Evolutionary conservation across 2,888 invertebrate genomes (phyloP).

Genomic region (Philhelius pedissequus): DNA sequence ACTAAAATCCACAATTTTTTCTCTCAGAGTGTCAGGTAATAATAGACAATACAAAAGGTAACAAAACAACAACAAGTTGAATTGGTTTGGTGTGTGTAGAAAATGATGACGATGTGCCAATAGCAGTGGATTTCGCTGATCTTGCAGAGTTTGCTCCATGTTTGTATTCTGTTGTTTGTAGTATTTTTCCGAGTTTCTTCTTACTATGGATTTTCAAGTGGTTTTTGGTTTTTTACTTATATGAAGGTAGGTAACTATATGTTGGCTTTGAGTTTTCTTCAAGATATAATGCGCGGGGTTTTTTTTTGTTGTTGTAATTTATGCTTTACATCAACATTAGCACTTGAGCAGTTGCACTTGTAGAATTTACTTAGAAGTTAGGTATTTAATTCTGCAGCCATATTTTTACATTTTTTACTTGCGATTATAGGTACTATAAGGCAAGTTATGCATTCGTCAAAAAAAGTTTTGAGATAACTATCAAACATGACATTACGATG

Average conservation of each 20-base stretch:
- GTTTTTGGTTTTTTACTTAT: slow-evolving; percentile 1
- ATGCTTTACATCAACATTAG: neutral
- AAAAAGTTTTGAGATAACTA: too few species aligned
- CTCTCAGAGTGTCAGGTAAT: neutral
- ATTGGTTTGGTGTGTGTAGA: neutral
- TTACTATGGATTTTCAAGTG: slow-evolving; percentile 16
- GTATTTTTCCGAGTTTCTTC: slow-evolving; percentile 31
- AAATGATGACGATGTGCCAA: slow-evolving; percentile 23
- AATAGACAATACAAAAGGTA: slow-evolving; percentile 8
- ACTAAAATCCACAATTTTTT: neutral
- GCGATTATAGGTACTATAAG: too few species aligned
- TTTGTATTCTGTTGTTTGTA: slow-evolving; percentile 11
- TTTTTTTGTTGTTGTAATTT: neutral
- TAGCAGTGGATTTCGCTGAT: slow-evolving; percentile 61
- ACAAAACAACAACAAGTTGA: neutral
- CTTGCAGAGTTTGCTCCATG: slow-evolving; percentile 42
- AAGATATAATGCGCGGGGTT: neutral
- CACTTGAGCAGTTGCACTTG: slow-evolving; percentile 23
- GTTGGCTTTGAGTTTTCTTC: slow-evolving; percentile 33
- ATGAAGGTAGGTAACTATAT: too few species aligned
- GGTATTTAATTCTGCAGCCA: too few species aligned
- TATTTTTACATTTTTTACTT: too few species aligned
- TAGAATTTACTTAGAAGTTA: slow-evolving; percentile 7
- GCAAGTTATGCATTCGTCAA: too few species aligned
- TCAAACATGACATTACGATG: too few species aligned